A percentile compares a stretch with the other conserved stretches of the same genome.
These are phyloP conservation scores for Agriopis marginaria DNA, from an alignment of 2,888 invertebrate species.

Conservation along the genomic window DNA sequence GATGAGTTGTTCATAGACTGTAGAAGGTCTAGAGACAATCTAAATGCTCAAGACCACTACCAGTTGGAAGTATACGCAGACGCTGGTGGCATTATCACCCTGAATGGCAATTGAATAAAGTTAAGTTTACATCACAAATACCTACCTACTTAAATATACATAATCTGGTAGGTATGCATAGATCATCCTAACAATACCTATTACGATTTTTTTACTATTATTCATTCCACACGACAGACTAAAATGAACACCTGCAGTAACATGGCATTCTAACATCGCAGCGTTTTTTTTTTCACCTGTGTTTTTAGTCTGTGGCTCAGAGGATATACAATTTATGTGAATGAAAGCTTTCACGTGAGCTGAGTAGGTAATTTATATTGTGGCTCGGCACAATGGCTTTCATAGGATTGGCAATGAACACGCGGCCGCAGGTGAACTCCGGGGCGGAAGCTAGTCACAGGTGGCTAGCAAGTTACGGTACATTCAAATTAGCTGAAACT, in stretches of 20 bases:
- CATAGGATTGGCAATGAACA: constrained; percentile 60
- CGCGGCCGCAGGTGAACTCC: constrained; percentile 59
- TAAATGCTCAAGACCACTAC: too few relatives aligned
- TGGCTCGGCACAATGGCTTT: constrained; percentile 79
- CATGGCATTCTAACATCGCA: constrained; percentile 30
- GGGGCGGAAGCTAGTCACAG: constrained; percentile 70
- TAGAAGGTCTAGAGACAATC: too few relatives aligned
- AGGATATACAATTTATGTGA: constrained; percentile 60
- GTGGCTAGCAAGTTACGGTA: constrained; percentile 67
- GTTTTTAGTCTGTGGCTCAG: constrained; percentile 48
- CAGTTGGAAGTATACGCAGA: too few relatives aligned
- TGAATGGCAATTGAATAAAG: too few relatives aligned
- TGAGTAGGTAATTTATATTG: constrained; percentile 79
- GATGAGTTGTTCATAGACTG: too few relatives aligned
- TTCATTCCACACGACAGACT: too few relatives aligned
- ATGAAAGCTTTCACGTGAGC: constrained; percentile 60
- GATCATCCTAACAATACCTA: too few relatives aligned
- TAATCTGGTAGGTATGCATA: too few relatives aligned
- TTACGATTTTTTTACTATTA: too few relatives aligned
- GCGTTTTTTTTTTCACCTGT: constrained; percentile 8
- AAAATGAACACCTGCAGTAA: not conserved
- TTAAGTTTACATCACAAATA: too few relatives aligned
- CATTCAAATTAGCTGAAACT: constrained; percentile 80
- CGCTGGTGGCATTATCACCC: too few relatives aligned
- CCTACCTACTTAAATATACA: too few relatives aligned